phyloP scores from a whole-genome alignment of 2,113 vertebrate species.

The Otocyon megalotis region DNA sequence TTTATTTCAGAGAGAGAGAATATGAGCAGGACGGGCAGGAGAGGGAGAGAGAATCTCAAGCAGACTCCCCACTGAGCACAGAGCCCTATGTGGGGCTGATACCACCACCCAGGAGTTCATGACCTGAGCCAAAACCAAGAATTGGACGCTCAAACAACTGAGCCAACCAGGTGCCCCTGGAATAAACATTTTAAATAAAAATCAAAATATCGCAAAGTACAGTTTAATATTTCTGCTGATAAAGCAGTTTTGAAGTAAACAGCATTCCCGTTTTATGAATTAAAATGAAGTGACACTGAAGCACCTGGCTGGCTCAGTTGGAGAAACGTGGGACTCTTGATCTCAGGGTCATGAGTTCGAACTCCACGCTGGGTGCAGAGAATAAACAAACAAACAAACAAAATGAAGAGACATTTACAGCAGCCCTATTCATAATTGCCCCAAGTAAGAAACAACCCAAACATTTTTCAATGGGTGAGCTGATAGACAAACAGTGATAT shows the following conservation, averaged over 20 bases:
- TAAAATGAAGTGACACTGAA: background rate
- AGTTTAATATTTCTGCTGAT: background rate
- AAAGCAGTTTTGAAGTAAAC: conserved; percentile 20
- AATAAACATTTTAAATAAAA: background rate
- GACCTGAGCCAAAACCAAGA: too few relatives aligned
- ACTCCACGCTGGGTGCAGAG: too few relatives aligned
- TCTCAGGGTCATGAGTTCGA: background rate
- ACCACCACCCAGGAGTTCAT: too few relatives aligned
- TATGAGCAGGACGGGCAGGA: too few relatives aligned
- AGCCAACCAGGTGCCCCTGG: background rate
- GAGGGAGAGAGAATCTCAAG: too few relatives aligned
- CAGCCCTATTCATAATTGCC: background rate
- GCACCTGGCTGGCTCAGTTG: too few relatives aligned
- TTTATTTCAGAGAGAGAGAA: too few relatives aligned
- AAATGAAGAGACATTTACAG: background rate
- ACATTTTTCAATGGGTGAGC: background rate
- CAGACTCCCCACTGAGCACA: too few relatives aligned
- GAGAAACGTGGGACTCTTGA: background rate
- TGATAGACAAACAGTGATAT: background rate
- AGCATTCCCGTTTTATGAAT: background rate
- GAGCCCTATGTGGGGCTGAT: too few relatives aligned
- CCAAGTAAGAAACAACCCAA: background rate
- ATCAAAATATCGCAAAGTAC: background rate
- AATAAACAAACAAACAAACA: background rate
- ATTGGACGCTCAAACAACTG: too few relatives aligned